Base-by-base conservation (phyloP, 2,888 invertebrate genomes). In the Syritta pipiens region DNA sequence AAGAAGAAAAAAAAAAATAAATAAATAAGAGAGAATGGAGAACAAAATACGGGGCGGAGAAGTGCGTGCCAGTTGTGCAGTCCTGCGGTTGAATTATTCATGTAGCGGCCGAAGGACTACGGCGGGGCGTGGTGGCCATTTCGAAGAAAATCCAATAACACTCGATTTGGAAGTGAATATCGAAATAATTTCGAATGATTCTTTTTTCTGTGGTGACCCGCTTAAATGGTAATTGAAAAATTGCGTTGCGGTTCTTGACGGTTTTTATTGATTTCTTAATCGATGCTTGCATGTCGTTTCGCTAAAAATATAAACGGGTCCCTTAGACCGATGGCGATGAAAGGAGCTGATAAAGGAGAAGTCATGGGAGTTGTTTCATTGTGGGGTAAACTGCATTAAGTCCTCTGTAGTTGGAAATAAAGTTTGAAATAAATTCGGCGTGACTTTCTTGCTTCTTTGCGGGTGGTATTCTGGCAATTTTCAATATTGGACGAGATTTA, bases 151-250 rank as follows among this genome's bases (percentile, higher is more conserved):
- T 42, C 59, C 69, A 63, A 77, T 71, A 51, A 57, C 37, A 59
- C 26, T 53, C 51, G 57, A 35, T 59, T 63, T 51, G 12, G 40
- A 32, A 51, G 44, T 28, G 57, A 20, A 59, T 63, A 51, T 40
- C 24, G 22, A 77, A 77, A 71, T 65, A 63, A 65, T 71, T 77
- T 40, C 59, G 46, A 71, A 51, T n/a, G 49, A 51, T 40, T 57
- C 32, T 62, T 17, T 57, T 69, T 40, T 62, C 49, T 69, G 76
- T 5, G 62, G 69, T 28, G 32, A n/a, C 12, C 26, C 37, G 6
- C 19, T 40, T 12, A 19, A 42, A 53, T 32, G 20, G 55, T 24
- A 24, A 48, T 40, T 59, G 62, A 12, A 9, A 44, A 55, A 67
- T 67, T 46, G 55, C 1, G 12, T n/a, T 9, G n/a, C n/a, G 28